Conservation (phyloP, 2,888 invertebrate genomes). For the Trypoxylon attenuatum region DNA sequence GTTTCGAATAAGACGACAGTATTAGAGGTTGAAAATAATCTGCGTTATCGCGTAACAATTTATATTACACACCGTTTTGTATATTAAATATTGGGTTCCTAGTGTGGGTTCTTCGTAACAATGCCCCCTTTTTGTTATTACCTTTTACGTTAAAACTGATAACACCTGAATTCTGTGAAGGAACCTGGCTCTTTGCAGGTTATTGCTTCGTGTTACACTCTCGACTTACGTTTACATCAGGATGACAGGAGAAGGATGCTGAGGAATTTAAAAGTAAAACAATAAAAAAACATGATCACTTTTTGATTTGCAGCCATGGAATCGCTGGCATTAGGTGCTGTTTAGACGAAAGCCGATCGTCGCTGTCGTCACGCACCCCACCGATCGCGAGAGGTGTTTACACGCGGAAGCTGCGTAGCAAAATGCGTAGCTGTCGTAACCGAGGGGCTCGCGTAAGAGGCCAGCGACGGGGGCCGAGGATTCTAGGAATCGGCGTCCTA, state of each 20-base stretch:
- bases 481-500: too few relatives aligned
- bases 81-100: constrained; percentile 42
- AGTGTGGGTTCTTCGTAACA: constrained; percentile 27
- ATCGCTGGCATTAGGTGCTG: too few relatives aligned
- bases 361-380: too few relatives aligned
- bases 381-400: too few relatives aligned
- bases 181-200: constrained; percentile 29
- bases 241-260: constrained; percentile 44
- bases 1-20: not conserved
- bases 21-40: not conserved
- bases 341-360: too few relatives aligned
- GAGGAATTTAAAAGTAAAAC: constrained; percentile 59
- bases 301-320: constrained; percentile 85
- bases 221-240: constrained; percentile 55
- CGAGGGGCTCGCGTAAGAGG: too few relatives aligned
- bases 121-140: constrained; percentile 35
- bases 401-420: too few relatives aligned
- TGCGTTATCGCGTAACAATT: constrained; percentile 28
- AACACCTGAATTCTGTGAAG: constrained; percentile 22
- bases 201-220: constrained; percentile 57
- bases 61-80: constrained; percentile 33
- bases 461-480: too few relatives aligned
- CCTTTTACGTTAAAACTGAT: too few relatives aligned
- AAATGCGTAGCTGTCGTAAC: too few relatives aligned
- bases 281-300: constrained; percentile 67